Evolutionary conservation across 2,888 invertebrate genomes (phyloP), one percentile per base, ranked within the genome.

Genomic region (Drosophila phalerata): DNA sequence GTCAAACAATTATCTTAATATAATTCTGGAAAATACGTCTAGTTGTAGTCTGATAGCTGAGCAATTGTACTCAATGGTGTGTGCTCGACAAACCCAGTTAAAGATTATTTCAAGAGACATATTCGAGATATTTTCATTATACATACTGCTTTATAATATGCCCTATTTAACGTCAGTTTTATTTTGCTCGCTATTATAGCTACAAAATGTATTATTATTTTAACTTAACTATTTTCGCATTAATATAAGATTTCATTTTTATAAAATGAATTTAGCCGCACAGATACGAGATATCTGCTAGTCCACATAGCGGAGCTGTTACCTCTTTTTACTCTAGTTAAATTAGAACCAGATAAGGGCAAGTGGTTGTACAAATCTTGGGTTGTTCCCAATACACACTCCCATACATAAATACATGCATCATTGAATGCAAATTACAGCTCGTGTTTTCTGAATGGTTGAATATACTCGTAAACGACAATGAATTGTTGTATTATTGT

Each of bases 11-110:
- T 57, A 57, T 55, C 43, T 43, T 61, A 61, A 61, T 61, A 51
- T 43, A 51, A 15, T 52, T 17, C 61, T 62, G 61, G 61, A 53
- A 62, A 62, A 53, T 45, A 52, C 61, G 52, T 62, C 45, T 47
- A 25, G 60, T 19, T 48, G 30, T 48, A n/a, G 48, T 19, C 22
- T 17, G n/a, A 10, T 22, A 37, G 9, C 15, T 37, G 25, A 25
- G 45, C 34, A 34, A 22, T 25, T 45, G 34, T 5, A 10, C 10
- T 37, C 34, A 19, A n/a, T 34, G 22, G 49, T 37, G 22, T 37
- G 22, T n/a, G 34, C 28, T 30, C 2, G 30, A 30, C 8, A 30
- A 30, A 30, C 30, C 30, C 30, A 30, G 30, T 30, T 30, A 8
- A 30, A 30, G 28, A 28, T 28, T 28, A 28, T 4, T 28, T 22